Conservation (phyloP, 2,113 vertebrate species). For the Pontoporia blainvillei region DNA sequence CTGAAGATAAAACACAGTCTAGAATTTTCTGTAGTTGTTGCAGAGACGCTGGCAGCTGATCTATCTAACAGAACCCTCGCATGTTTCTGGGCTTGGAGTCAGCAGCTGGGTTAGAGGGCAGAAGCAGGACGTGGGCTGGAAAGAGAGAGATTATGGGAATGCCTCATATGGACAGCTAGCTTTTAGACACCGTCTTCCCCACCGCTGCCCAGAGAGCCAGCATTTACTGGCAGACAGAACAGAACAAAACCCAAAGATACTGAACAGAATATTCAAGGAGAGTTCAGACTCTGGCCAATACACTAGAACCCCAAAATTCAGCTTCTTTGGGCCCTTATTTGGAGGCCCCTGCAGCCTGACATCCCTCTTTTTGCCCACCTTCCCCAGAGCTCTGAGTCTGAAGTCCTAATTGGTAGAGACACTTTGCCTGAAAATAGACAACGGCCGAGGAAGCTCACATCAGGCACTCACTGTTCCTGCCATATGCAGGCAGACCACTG, state of each 20-base stretch:
- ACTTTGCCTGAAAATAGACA: neutral
- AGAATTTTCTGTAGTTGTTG: neutral
- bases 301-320: neutral
- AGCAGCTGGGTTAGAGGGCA: neutral
- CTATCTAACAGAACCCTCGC: neutral
- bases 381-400: neutral
- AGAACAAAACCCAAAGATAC: neutral
- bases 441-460: neutral
- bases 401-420: neutral
- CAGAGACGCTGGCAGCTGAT: neutral
- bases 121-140: neutral
- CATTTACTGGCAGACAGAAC: neutral
- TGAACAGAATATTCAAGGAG: neutral
- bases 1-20: neutral
- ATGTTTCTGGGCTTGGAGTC: neutral
- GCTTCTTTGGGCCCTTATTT: neutral
- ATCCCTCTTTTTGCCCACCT: neutral
- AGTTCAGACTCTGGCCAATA: neutral
- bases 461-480: too few species aligned
- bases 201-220: neutral
- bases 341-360: neutral
- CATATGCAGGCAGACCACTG: neutral
- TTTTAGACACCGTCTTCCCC: neutral
- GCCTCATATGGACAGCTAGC: neutral
- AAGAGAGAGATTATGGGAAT: neutral